Base-by-base conservation (phyloP, 2,113 vertebrate genomes). In the Parus major region DNA sequence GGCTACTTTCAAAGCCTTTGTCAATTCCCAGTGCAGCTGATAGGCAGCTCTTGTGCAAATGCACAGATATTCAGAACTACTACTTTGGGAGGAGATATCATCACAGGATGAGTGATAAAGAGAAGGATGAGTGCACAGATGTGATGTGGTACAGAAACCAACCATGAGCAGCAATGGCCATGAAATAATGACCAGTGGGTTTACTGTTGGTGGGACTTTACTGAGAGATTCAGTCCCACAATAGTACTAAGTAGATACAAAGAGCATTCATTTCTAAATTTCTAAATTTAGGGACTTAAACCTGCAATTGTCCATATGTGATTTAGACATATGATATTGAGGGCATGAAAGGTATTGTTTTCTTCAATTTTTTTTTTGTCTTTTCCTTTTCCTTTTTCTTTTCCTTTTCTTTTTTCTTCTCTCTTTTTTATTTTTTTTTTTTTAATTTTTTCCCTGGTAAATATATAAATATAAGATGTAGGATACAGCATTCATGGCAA, bases 331-430 rank as follows among this genome's bases (percentile, higher is more conserved):
- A 21, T 88, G 33, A 41, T 46, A 14, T 17, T 42, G 64, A 86
- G 0, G 1, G 18, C 33, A 63, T 52, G 44, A 47, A 78, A 84
- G 9, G 2, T 79, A n/a, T 29, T 81, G 9, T 18, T 83, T 93
- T 46, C 4, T 2, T 47, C 29, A 35, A 8, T 23, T 3, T 0
- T 9, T 0, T 8, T 59, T 66, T 70, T 50, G 36, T 39, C 39
- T 8, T 42, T 42, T 42, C 42, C 15, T 5, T 39, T 39, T 44
- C 39, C 39, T 12, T 39, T 24, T 53, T 10, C 31, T 13, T 6
- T 31, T 16, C 39, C 39, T 39, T 39, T 50, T 42, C 15, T 42
- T 13, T 14, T 42, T 42, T 42, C 15, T 42, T n/a, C 1, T 8
- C 46, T 24, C 44, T 13, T 31, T 13, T 6, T 31, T 16, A 10